A percentile compares a stretch with the other conserved stretches of the same genome.
These are phyloP conservation scores for Dione juno DNA, from an alignment of 2,888 invertebrate genomes.

Conservation along the genomic window DNA sequence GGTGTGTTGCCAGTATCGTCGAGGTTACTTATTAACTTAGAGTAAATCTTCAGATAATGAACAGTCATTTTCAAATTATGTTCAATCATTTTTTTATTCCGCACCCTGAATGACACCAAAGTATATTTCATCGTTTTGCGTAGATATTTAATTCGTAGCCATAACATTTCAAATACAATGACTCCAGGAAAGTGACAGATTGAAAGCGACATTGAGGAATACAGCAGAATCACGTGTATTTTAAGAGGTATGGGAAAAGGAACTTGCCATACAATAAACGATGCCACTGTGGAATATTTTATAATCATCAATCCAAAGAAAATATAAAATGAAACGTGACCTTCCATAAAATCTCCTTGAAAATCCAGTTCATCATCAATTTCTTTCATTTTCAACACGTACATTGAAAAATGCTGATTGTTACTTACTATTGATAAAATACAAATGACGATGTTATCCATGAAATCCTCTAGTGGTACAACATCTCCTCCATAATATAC, in stretches of 20 bases:
- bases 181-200: background rate
- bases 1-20: too few species aligned
- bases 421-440: background rate
- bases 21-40: background rate
- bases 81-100: background rate
- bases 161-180: conserved; percentile 4
- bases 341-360: background rate
- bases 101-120: background rate
- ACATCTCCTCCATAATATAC: background rate
- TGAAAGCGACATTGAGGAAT: background rate
- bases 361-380: conserved; percentile 1
- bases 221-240: background rate
- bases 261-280: background rate
- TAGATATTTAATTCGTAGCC: conserved; percentile 1
- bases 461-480: background rate
- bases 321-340: background rate
- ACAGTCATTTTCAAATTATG: background rate
- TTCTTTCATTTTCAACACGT: background rate
- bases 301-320: background rate
- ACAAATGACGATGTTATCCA: background rate
- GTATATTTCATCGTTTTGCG: background rate
- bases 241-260: background rate
- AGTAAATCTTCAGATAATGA: background rate
- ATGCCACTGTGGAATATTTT: background rate
- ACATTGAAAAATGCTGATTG: background rate